Evolutionary conservation across 2,113 vertebrate species (phyloP), one percentile per base, ranked within the genome.

Genomic region (Rissa tridactyla): DNA sequence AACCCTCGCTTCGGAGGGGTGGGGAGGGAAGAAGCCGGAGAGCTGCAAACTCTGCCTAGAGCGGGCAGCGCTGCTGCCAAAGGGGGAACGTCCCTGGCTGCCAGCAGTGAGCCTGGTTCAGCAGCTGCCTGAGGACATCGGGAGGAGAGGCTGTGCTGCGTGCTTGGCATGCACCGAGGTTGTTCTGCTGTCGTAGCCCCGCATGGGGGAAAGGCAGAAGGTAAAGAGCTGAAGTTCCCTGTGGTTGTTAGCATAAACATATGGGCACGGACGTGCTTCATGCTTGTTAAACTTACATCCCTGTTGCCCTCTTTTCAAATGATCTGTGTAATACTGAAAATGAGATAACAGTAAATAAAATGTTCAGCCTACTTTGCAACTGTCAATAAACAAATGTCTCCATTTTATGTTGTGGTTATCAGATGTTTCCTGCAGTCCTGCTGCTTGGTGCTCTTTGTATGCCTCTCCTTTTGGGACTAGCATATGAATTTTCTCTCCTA

Each of bases 251-350:
- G 40, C 51, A 52, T 85, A 85, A 97, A 64, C 51, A 46, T 78
- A 68, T 38, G 82, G 87, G 64, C 38, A 20, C 0, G 3, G 85
- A 91, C 4, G 10, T 78, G 82, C 82, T 96, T 95, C 94, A 77
- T 92, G 77, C 94, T 93, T 88, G 58, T 78, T 96, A 91, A 87
- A 69, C 82, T 66, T 85, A 17, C 1, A 58, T 93, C 71, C 82
- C 75, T 60, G n/a, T 66, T 90, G 79, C 60, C 84, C 55, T 95
- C 73, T 94, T 94, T 95, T 88, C 64, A 94, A 78, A 91, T 94
- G 64, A 83, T 85, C 62, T 96, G 82, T 96, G 60, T 89, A 82
- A 80, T 92, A 52, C 91, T 66, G 77, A 77, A 90, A 96, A 92
- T 87, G 68, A 93, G 90, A 46, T 81, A 81, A 85, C 57, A 83